Base-by-base conservation (phyloP, 2,888 invertebrate species). In the Crematogaster levior region DNA sequence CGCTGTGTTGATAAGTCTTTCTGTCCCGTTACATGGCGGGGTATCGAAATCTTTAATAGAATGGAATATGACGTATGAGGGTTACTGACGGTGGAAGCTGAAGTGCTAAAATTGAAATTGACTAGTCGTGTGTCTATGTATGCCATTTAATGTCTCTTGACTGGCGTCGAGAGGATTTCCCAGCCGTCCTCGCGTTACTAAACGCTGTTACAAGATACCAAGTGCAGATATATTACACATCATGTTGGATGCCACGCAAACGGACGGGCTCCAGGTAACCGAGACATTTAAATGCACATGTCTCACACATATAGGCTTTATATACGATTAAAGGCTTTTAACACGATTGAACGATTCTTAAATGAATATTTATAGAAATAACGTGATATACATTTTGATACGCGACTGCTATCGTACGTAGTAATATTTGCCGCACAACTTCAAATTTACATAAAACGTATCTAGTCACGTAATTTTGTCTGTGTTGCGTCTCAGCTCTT, bases 171-270 rank as follows among this genome's bases (percentile, higher is more conserved):
- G 73, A 74, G 61, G 30, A 70, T 72, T 63, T 65, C 63, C 48
- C 73, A 51, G 56, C 65, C 24, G 65, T 81, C 56, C 81, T 81
- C 81, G 65, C 63, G 53, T 74, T 81, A 74, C 74, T 81, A 81
- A 81, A 81, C 15, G 70, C 37, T 65, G 56, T 63, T 70, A 79
- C 56, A 34, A 46, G 70, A 70, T 79, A 79, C 70, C 43, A 58
- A 70, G 77, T 70, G 34, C 34, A 46, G 56, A 79, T 79, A 79
- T 46, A 79, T 79, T 79, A 58, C 77, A 79, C 56, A 70, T 77
- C 51, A 53, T 7, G 68, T 77, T 43, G 77, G 68, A 77, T 56
- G 70, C 53, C 53, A 56, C 21, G 77, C 56, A 70, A 70, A 56
- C 18, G 56, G 12, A 79, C n/a, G 30, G 24, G 24, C 43, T 79